Evolutionary conservation across 2,888 invertebrate genomes (phyloP), one percentile per base, ranked within the genome.

Genomic region (Eupithecia insigniata): DNA sequence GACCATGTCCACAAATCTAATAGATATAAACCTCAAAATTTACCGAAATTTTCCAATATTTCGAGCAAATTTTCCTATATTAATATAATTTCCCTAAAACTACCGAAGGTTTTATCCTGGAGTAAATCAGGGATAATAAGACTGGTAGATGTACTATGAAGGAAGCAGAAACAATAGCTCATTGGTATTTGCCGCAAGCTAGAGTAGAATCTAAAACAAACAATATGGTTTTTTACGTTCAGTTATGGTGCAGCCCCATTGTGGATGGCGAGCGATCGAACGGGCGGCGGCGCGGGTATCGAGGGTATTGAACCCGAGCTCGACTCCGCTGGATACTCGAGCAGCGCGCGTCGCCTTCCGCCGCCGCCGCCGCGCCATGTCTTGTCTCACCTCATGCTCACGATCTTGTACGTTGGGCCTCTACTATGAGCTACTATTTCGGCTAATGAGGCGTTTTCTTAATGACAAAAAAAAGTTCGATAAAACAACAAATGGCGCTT

Each of bases 281-380:
- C 85, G 84, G 87, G 85, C 46, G n/a, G 46, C 46, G 46, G 39
- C 85, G 85, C 91, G 55, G 60, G 61, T 62, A 62, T 62, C 61
- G 61, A 32, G 92, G 92, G 89, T 93, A 92, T 88, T 93, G 92
- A 92, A 92, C 93, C 87, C 91, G 82, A 73, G 64, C 28, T 85
- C 85, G 55, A 55, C 26, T 55, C 22, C 55, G 87, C 88, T 87
- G 87, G 88, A 86, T 83, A 83, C 86, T 83, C 81, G 84, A 83
- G 73, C 69, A 58, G 46, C 51, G 76, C 76, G 66, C 72, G 67
- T 70, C 73, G 66, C 79, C 78, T 69, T 67, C 78, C 69, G 77
- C 71, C 66, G 43, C 36, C 36, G 36, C 18, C 18, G 18, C 43
- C 43, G 67, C 55, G 64, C 65, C 74, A 69, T 74, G 80, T 71